Conservation (phyloP, 2,113 vertebrate genomes). For the Fulica atra region DNA sequence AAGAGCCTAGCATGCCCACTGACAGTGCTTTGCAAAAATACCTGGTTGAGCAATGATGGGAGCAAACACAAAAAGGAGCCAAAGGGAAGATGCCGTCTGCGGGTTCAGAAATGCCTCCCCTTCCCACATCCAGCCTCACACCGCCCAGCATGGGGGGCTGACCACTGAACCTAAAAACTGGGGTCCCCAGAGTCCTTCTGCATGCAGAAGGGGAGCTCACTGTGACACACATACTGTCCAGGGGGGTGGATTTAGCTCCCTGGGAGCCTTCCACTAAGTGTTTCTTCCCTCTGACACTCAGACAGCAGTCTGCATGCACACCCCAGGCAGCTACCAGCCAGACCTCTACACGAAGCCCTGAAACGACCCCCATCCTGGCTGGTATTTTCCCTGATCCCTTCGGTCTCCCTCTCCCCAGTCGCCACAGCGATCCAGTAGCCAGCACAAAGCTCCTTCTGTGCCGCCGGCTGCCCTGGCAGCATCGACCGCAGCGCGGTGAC, state of each 20-base stretch:
- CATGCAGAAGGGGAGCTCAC: neutral
- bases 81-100: rapidly evolving
- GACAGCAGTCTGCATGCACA: rapidly evolving
- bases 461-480: neutral
- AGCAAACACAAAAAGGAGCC: rapidly evolving
- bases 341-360: neutral
- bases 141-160: neutral
- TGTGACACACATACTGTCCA: neutral
- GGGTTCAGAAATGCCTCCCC: neutral
- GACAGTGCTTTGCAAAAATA: neutral
- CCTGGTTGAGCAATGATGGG: rapidly evolving
- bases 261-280: rapidly evolving
- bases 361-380: neutral
- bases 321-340: neutral
- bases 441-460: conserved; percentile 57
- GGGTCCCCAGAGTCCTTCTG: neutral
- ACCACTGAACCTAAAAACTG: neutral
- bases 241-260: rapidly evolving
- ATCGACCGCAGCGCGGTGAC: neutral
- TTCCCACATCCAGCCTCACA: neutral
- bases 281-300: neutral
- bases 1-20: neutral
- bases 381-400: conserved; percentile 9
- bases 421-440: conserved; percentile 11
- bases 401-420: conserved; percentile 45